Evolutionary conservation across 2,113 vertebrate species (phyloP), one percentile per base, ranked within the genome.

Genomic region (Rhegmatorhina hoffmannsi): DNA sequence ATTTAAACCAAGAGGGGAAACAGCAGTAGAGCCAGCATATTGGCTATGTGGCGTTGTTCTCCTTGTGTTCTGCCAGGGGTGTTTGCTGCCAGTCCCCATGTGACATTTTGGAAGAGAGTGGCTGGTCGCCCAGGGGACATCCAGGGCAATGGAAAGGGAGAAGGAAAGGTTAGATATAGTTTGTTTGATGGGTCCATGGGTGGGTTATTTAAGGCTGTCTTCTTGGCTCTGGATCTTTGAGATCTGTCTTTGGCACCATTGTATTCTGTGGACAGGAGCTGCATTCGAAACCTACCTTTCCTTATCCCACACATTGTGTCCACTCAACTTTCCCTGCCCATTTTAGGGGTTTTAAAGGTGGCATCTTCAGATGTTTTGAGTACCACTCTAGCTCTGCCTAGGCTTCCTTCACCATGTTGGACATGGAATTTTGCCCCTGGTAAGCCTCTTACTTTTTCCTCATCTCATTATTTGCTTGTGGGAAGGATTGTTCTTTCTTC

Each of bases 1-100:
- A 98, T 98, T 98, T 98, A 97, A 97, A 97, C 95, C 92, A 96
- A 97, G 96, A 97, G 95, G 92, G 92, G 93, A 97, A 28, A 6
- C 95, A 96, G 84, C 94, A 95, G 69, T 92, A 89, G 34, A 97
- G 84, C 36, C 84, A 96, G 69, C 38, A 49, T 75, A 88, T 79
- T 83, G 95, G 60, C 52, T 66, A 12, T 64, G 59, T 73, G n/a
- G 40, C 59, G 12, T 92, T 84, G 74, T 79, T 89, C 88, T 84
- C 31, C 44, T 36, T 82, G 66, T 50, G 66, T 87, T 95, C 55
- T 76, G 72, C 75, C 44, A 55, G 44, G 49, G 67, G 40, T 91
- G 69, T 73, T 94, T 75, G 77, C 64, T 31, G 44, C 70, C 84
- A 83, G 75, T 84, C 80, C 38, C 80, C 73, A 12, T 55, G 40